Conservation (phyloP, 2,113 vertebrate species). For the Pardalotus punctatus region DNA sequence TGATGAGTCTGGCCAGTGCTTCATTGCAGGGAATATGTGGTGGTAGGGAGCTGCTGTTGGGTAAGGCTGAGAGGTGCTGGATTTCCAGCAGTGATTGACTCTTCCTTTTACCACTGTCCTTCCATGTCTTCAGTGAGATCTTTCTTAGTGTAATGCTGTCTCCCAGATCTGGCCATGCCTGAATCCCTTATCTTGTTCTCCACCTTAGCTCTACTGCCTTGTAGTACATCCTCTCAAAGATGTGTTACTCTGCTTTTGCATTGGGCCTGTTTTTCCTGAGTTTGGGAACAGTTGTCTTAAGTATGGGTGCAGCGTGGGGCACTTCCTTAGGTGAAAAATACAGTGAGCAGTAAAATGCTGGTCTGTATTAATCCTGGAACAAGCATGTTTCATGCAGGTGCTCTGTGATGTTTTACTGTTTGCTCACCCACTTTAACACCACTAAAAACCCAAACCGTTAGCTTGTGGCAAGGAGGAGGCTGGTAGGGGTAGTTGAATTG, state of each 20-base stretch:
- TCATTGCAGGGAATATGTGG: not conserved
- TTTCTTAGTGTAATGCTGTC: not conserved
- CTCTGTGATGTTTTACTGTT: not conserved
- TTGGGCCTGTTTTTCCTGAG: not conserved
- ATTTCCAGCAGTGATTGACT: not conserved
- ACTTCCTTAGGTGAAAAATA: not conserved
- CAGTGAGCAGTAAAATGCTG: not conserved
- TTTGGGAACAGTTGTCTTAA: not conserved
- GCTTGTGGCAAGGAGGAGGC: not conserved
- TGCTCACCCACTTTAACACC: not conserved
- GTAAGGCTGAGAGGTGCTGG: not conserved
- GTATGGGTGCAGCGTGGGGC: not conserved
- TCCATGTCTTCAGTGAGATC: not conserved
- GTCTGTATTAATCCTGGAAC: not conserved
- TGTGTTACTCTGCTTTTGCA: not conserved
- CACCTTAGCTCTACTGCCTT: not conserved
- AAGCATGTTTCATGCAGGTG: not conserved
- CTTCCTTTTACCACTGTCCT: not conserved
- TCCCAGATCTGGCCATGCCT: not conserved
- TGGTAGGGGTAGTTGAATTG: not conserved
- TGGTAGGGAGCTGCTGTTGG: not conserved
- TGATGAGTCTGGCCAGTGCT: not conserved
- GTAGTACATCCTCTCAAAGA: not conserved
- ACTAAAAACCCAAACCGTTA: not conserved
- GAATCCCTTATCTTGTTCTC: not conserved